A percentile compares a stretch with the other conserved stretches of the same genome.
Conservation (phyloP, 2,888 invertebrate genomes). For the Folsomia candida region DNA sequence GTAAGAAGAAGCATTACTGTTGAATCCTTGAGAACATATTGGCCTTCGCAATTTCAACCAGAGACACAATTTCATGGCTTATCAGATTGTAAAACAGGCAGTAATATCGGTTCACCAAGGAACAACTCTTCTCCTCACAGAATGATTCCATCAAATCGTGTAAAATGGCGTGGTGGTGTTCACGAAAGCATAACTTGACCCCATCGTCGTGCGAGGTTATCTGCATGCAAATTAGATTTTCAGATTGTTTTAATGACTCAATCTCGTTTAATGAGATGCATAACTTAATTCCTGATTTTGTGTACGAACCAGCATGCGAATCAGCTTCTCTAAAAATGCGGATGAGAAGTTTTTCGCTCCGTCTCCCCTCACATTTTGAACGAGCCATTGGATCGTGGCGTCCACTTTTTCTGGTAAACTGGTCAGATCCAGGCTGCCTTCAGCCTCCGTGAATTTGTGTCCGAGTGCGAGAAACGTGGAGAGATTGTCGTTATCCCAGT, state of each 20-base stretch:
- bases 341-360: background rate
- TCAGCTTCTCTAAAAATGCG: conserved; percentile 6
- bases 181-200: background rate
- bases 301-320: too few relatives aligned
- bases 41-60: background rate
- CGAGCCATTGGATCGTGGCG: background rate
- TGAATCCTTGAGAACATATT: background rate
- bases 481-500: background rate
- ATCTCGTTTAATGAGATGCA: too few relatives aligned
- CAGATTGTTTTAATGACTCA: too few relatives aligned
- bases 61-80: background rate
- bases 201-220: background rate
- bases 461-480: background rate
- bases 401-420: background rate
- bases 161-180: background rate
- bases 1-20: too few relatives aligned
- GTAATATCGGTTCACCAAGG: background rate
- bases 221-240: too few relatives aligned
- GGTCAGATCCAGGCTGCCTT: background rate
- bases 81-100: conserved; percentile 7
- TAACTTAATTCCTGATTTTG: too few relatives aligned
- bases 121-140: background rate
- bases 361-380: background rate
- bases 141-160: background rate
- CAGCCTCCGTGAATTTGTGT: background rate